phyloP scores from a whole-genome alignment of 2,888 invertebrate species.

The Hypselothyrea guttata region DNA sequence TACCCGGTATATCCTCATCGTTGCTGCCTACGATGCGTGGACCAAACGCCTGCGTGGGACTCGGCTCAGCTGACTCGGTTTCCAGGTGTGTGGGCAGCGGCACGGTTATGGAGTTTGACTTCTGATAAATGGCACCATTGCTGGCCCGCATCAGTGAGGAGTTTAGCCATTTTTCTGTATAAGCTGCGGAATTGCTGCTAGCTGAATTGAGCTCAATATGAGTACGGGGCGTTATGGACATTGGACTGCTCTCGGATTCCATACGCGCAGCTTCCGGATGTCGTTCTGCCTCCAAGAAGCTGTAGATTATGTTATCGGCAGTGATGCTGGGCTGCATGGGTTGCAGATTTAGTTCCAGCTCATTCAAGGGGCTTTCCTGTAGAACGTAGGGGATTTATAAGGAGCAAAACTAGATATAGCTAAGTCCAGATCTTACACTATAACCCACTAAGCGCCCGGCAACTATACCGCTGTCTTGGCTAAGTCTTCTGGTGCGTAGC shows the following conservation, averaged over 20 bases:
- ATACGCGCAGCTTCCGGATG: constrained; percentile 14
- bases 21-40: constrained; percentile 81
- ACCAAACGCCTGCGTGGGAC: constrained; percentile 83
- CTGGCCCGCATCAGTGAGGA: constrained; percentile 57
- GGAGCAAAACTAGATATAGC: no score
- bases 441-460: constrained; percentile 74
- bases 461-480: constrained; percentile 81
- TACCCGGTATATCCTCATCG: constrained; percentile 81
- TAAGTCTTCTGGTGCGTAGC: constrained; percentile 74
- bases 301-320: constrained; percentile 56
- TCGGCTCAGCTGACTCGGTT: constrained; percentile 78
- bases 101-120: constrained; percentile 59
- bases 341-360: constrained; percentile 35
- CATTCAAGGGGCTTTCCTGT: constrained; percentile 63
- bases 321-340: constrained; percentile 22
- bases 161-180: constrained; percentile 78
- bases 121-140: constrained; percentile 44
- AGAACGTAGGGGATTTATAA: neutral
- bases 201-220: constrained; percentile 22
- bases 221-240: constrained; percentile 41
- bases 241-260: neutral
- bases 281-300: constrained; percentile 53
- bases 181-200: constrained; percentile 33
- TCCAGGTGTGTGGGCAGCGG: constrained; percentile 79
- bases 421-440: constrained; percentile 66